Conservation (phyloP, 1,140 invertebrate species). For the Tetraneura akinire region DNA sequence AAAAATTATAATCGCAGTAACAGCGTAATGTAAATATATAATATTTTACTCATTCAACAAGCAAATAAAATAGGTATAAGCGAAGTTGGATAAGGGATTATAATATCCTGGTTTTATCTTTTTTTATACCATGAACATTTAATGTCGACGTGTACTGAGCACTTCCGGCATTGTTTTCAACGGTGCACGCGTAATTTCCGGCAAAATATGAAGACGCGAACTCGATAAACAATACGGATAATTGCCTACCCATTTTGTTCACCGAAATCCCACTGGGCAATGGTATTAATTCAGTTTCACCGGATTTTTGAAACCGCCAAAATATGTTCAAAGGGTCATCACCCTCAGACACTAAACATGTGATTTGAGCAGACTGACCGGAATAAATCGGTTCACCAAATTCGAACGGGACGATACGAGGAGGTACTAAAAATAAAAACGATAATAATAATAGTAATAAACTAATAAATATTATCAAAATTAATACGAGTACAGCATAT, state of each 20-base stretch:
- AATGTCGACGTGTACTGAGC: conserved; percentile 61
- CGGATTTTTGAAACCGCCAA: conserved; percentile 57
- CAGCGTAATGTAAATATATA: no score
- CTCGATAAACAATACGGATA: conserved; percentile 72
- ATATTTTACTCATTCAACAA: conserved; percentile 18
- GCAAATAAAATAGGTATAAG: not conserved
- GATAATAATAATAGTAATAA: not conserved
- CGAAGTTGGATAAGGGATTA: conserved; percentile 50
- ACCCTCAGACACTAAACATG: conserved; percentile 58
- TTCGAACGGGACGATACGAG: conserved; percentile 61
- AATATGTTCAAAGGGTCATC: conserved; percentile 58
- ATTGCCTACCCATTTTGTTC: conserved; percentile 67
- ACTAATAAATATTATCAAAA: no score
- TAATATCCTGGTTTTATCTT: conserved; percentile 55
- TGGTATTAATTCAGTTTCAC: conserved; percentile 29
- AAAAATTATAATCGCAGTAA: no score
- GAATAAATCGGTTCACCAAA: conserved; percentile 61
- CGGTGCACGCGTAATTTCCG: conserved; percentile 62
- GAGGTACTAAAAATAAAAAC: conserved; percentile 58
- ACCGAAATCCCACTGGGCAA: conserved; percentile 56
- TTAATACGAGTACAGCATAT: no score
- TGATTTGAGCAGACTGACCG: conserved; percentile 60
- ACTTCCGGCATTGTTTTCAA: conserved; percentile 58
- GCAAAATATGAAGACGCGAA: conserved; percentile 58
- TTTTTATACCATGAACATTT: conserved; percentile 56